A percentile compares a stretch with the other conserved stretches of the same genome.
These are phyloP conservation scores for Turdus rufiventris DNA, from an alignment of 2,113 vertebrate genomes.

Conservation along the genomic window DNA sequence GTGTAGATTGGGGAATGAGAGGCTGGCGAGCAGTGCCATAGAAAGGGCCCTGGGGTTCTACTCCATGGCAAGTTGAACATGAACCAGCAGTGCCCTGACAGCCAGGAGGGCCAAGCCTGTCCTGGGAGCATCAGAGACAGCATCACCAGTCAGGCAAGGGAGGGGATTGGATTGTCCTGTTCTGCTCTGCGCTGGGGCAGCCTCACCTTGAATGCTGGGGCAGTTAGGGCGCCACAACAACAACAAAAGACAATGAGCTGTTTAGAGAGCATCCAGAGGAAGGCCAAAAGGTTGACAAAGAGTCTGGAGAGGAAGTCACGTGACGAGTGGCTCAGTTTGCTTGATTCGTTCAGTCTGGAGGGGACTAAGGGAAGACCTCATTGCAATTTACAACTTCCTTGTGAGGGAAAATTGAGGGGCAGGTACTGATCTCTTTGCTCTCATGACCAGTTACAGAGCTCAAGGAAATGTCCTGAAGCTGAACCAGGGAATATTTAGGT, in stretches of 20 bases:
- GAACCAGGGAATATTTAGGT: not conserved
- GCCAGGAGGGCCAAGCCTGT: accelerated
- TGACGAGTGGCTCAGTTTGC: not conserved
- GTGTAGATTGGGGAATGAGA: not conserved
- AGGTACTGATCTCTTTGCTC: not conserved
- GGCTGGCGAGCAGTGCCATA: not conserved
- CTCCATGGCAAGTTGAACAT: not conserved
- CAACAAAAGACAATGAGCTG: too few relatives aligned
- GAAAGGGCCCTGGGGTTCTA: not conserved
- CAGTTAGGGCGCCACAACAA: accelerated
- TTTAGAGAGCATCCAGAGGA: not conserved
- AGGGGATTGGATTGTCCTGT: not conserved
- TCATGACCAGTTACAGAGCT: accelerated
- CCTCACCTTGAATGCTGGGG: not conserved
- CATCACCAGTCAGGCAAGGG: accelerated
- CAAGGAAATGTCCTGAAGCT: not conserved
- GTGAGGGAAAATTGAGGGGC: not conserved
- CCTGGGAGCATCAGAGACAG: not conserved
- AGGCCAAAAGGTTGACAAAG: not conserved
- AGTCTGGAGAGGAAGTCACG: not conserved
- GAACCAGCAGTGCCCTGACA: not conserved
- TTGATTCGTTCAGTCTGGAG: not conserved
- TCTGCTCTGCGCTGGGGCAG: accelerated
- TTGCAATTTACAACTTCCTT: not conserved
- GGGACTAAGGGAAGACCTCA: not conserved